phyloP scores from a whole-genome alignment of 2,888 invertebrate species.

The Dromius quadrimaculatus region DNA sequence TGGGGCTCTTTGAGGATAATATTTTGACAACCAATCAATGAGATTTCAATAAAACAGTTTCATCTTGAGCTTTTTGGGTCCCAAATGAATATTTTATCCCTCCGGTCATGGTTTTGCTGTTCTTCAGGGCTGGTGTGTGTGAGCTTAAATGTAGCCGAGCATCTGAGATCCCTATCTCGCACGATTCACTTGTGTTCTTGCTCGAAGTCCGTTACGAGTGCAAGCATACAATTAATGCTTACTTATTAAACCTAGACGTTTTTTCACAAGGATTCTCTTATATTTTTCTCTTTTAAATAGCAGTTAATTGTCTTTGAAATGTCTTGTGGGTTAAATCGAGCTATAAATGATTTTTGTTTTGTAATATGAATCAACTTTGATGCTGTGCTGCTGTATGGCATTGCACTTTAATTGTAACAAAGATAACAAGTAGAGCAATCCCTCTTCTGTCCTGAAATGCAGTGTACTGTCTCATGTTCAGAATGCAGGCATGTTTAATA shows the following conservation, averaged over 20 bases:
- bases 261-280: constrained; percentile 31
- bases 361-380: too few relatives aligned
- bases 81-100: background rate
- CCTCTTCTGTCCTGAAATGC: too few relatives aligned
- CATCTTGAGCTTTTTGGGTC: background rate
- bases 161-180: constrained; percentile 35
- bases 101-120: background rate
- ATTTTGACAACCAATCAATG: too few relatives aligned
- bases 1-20: too few relatives aligned
- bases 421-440: too few relatives aligned
- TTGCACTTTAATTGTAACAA: too few relatives aligned
- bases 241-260: constrained; percentile 34
- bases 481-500: too few relatives aligned
- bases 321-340: too few relatives aligned
- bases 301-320: constrained; percentile 25
- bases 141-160: constrained; percentile 28
- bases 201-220: constrained; percentile 40
- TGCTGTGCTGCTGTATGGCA: too few relatives aligned
- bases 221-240: constrained; percentile 39
- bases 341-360: too few relatives aligned
- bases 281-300: constrained; percentile 31
- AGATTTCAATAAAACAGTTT: too few relatives aligned
- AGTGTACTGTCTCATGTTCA: too few relatives aligned
- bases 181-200: constrained; percentile 42
- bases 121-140: constrained; percentile 16